phyloP scores from a whole-genome alignment of 2,888 invertebrate genomes.

The Drosophila ustulata region DNA sequence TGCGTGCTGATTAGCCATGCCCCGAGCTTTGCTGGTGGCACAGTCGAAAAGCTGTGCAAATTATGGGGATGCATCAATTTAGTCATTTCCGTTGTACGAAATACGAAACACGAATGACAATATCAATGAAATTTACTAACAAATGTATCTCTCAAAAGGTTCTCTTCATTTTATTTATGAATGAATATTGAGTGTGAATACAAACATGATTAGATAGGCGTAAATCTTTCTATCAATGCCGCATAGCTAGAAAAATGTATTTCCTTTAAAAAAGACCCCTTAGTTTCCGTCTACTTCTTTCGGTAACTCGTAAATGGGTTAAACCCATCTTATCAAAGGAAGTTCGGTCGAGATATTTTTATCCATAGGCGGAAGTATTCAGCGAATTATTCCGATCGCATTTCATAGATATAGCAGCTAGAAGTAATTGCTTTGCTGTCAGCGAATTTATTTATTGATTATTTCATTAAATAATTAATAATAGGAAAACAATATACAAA shows the following conservation, averaged over 20 bases:
- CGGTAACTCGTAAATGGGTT: not conserved
- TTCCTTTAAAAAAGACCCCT: no score
- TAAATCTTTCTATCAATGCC: slow-evolving; percentile 1
- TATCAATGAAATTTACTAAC: slow-evolving; percentile 16
- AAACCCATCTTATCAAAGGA: slow-evolving; percentile 7
- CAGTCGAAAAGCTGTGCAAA: slow-evolving; percentile 38
- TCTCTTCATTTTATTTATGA: slow-evolving; percentile 26
- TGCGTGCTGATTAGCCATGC: slow-evolving; percentile 65
- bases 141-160: slow-evolving; percentile 10
- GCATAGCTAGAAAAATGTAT: not conserved
- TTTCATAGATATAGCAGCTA: not conserved
- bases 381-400: not conserved
- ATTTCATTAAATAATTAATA: not conserved
- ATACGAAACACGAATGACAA: slow-evolving; percentile 5
- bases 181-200: slow-evolving; percentile 24
- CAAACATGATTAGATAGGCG: slow-evolving; percentile 50
- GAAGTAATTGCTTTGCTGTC: not conserved
- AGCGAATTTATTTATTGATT: not conserved
- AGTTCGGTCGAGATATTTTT: not conserved
- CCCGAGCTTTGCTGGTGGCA: slow-evolving; percentile 31
- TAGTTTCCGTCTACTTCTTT: not conserved
- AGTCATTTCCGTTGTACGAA: slow-evolving; percentile 61
- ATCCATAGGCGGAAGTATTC: slow-evolving; percentile 1
- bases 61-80: slow-evolving; percentile 67
- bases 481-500: no score